Evolutionary conservation across 1,140 invertebrate genomes (phyloP).

Genomic region (Eueides isabella): DNA sequence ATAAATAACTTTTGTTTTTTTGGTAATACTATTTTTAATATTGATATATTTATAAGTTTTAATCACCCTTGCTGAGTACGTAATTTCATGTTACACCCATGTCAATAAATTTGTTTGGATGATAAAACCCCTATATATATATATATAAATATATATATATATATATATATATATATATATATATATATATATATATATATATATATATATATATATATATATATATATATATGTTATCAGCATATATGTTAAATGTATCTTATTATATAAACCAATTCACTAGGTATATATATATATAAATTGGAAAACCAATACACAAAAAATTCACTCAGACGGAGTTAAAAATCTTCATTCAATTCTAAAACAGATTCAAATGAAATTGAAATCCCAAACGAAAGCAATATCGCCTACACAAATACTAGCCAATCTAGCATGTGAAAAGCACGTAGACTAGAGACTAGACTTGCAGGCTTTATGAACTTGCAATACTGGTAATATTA

Average conservation of each 20-base stretch:
- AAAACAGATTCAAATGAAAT: slow-evolving; percentile 33
- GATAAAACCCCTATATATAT: too few species aligned
- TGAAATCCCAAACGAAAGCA: slow-evolving; percentile 34
- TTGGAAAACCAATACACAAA: neutral
- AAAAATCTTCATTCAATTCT: slow-evolving; percentile 29
- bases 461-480: slow-evolving; percentile 1
- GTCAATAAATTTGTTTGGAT: too few species aligned
- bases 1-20: too few species aligned
- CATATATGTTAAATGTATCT: neutral
- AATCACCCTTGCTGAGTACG: too few species aligned
- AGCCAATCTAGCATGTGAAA: slow-evolving; percentile 4
- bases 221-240: neutral
- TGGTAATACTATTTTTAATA: too few species aligned
- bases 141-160: too few species aligned
- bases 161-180: too few species aligned
- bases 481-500: neutral
- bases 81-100: too few species aligned
- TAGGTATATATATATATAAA: neutral
- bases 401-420: slow-evolving; percentile 32
- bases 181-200: too few species aligned
- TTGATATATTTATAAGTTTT: too few species aligned
- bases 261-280: neutral
- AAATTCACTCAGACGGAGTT: neutral
- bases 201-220: too few species aligned
- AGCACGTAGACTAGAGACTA: slow-evolving; percentile 13